Percentiles rank a stretch among this genome's conserved stretches.
Conservation (phyloP, 2,888 invertebrate species). For the Hirtodrosophila cameraria region DNA sequence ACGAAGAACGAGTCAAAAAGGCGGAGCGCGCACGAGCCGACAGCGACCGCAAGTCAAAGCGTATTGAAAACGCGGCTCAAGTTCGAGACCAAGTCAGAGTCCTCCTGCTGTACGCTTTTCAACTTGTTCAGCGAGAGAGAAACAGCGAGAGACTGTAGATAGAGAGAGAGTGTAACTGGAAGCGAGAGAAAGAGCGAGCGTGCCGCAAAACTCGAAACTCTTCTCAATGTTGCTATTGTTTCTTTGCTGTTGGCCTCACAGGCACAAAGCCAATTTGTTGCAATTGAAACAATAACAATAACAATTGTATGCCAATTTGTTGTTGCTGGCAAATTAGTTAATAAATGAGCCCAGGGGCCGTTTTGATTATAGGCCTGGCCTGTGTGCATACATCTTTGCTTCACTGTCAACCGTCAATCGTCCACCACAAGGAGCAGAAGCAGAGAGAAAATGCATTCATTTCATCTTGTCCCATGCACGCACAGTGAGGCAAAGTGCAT, state of each 20-base stretch:
- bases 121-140: constrained; percentile 22
- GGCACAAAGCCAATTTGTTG: constrained; percentile 66
- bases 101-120: constrained; percentile 50
- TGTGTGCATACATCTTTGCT: constrained; percentile 23
- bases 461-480: constrained; percentile 20
- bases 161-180: constrained; percentile 8
- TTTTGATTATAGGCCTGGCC: constrained; percentile 20
- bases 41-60: constrained; percentile 79
- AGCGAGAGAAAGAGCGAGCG: constrained; percentile 28
- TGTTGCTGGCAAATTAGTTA: constrained; percentile 72
- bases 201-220: constrained; percentile 37
- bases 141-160: constrained; percentile 17
- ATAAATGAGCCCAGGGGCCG: constrained; percentile 55
- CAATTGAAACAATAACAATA: constrained; percentile 80
- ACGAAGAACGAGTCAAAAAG: constrained; percentile 51
- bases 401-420: constrained; percentile 17
- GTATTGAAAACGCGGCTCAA: constrained; percentile 77
- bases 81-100: constrained; percentile 60
- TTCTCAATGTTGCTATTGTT: constrained; percentile 28
- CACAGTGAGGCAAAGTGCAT: constrained; percentile 19
- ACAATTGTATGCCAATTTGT: constrained; percentile 71
- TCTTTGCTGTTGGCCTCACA: constrained; percentile 18
- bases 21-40: constrained; percentile 64
- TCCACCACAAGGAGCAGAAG: constrained; percentile 24
- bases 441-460: constrained; percentile 45